Evolutionary conservation across 1,140 invertebrate genomes (phyloP).

Genomic region (Diuraphis noxia): DNA sequence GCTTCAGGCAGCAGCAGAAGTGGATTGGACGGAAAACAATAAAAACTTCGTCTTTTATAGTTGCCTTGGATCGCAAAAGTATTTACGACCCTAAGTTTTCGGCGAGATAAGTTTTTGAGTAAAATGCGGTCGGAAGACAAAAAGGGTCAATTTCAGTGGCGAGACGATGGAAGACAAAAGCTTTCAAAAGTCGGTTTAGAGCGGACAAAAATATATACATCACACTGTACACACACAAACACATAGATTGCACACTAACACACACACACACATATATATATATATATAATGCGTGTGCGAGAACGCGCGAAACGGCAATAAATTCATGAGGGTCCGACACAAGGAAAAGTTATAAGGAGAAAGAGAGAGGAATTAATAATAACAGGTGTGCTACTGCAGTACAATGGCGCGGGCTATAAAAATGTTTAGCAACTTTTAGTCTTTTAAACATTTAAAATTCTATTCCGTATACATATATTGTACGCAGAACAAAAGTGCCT

Average conservation of each 20-base stretch:
- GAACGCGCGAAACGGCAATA: conserved; percentile 21
- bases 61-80: conserved; percentile 20
- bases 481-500: not conserved
- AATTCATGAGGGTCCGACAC: conserved; percentile 43
- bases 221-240: no score
- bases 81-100: conserved; percentile 9
- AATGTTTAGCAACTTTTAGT: conserved; percentile 25
- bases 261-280: not conserved
- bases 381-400: conserved; percentile 20
- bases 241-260: not conserved
- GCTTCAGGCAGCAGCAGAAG: not conserved
- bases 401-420: conserved; percentile 17
- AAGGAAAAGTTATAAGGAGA: conserved; percentile 29
- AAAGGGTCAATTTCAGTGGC: conserved; percentile 27
- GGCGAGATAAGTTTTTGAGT: conserved; percentile 37
- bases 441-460: conserved; percentile 8
- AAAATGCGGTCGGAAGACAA: conserved; percentile 38
- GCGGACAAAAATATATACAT: conserved; percentile 15
- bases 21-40: conserved; percentile 1
- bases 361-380: conserved; percentile 46
- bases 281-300: not conserved
- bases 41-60: conserved; percentile 37
- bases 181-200: conserved; percentile 46
- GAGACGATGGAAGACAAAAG: conserved; percentile 41
- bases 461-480: not conserved